Evolutionary conservation across 1,140 invertebrate genomes (phyloP).

Genomic region (Manduca sexta): DNA sequence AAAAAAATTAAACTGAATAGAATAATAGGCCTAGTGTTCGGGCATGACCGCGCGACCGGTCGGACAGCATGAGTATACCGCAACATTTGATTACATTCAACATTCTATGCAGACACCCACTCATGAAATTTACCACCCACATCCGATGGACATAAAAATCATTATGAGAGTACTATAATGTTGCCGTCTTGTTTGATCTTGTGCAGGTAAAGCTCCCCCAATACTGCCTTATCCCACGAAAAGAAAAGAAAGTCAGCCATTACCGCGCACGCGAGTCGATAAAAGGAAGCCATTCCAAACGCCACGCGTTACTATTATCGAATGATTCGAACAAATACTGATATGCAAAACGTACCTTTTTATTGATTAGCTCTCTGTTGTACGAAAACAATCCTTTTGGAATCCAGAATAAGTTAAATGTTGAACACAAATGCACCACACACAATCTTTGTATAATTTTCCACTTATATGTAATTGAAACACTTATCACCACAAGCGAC

Average conservation of each 20-base stretch:
- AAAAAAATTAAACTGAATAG: neutral
- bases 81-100: slow-evolving; percentile 3
- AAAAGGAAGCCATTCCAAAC: slow-evolving; percentile 68
- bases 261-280: slow-evolving; percentile 70
- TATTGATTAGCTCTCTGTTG: slow-evolving; percentile 38
- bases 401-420: slow-evolving; percentile 50
- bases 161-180: slow-evolving; percentile 20
- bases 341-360: slow-evolving; percentile 44
- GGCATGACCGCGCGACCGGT: slow-evolving; percentile 2
- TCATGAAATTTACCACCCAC: slow-evolving; percentile 39
- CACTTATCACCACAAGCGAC: slow-evolving; percentile 58
- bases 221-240: slow-evolving; percentile 22
- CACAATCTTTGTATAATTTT: slow-evolving; percentile 50
- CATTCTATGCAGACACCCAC: slow-evolving; percentile 4
- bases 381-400: slow-evolving; percentile 56
- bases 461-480: slow-evolving; percentile 53
- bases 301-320: slow-evolving; percentile 37
- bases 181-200: too few species aligned
- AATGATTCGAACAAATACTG: slow-evolving; percentile 5
- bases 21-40: neutral
- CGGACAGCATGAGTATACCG: neutral
- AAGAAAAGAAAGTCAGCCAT: slow-evolving; percentile 68
- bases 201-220: neutral
- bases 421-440: slow-evolving; percentile 59
- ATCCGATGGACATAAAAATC: slow-evolving; percentile 25